Conservation (phyloP, 2,797 vertebrate genomes). For the Anolis apletophallus region DNA sequence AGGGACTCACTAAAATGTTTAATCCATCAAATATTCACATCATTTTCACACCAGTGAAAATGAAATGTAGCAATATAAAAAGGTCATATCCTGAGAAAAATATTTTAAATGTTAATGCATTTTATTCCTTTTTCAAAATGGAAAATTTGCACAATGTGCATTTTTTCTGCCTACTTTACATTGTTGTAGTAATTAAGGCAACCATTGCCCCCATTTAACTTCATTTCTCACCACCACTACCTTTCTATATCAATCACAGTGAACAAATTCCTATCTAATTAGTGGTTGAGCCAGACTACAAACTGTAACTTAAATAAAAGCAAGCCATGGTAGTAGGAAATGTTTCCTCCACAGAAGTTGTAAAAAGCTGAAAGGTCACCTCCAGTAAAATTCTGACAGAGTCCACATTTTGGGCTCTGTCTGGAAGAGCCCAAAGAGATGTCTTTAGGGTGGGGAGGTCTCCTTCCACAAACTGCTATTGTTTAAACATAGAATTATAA, state of each 20-base stretch:
- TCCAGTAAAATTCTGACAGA: neutral
- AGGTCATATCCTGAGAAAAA: neutral
- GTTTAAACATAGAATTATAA: neutral
- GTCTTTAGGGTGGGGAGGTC: neutral
- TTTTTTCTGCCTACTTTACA: neutral
- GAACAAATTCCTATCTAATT: neutral
- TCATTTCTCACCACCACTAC: too few species aligned
- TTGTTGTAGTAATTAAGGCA: neutral
- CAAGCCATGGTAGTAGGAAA: neutral
- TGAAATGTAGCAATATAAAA: neutral
- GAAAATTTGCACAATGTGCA: neutral
- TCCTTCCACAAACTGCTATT: neutral
- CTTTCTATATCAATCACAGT: neutral
- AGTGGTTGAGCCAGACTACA: neutral
- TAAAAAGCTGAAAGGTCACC: neutral
- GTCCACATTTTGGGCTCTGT: too few species aligned
- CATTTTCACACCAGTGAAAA: slow-evolving; percentile 7
- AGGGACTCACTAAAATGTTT: neutral
- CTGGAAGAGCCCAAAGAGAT: neutral
- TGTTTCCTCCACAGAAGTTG: neutral
- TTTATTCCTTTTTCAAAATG: too few species aligned
- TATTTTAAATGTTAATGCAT: neutral
- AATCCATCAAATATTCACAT: neutral
- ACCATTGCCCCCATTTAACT: neutral
- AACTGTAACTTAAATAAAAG: slow-evolving; percentile 5